Evolutionary conservation across 1,140 invertebrate species (phyloP).

Genomic region (Leucophenga varia): DNA sequence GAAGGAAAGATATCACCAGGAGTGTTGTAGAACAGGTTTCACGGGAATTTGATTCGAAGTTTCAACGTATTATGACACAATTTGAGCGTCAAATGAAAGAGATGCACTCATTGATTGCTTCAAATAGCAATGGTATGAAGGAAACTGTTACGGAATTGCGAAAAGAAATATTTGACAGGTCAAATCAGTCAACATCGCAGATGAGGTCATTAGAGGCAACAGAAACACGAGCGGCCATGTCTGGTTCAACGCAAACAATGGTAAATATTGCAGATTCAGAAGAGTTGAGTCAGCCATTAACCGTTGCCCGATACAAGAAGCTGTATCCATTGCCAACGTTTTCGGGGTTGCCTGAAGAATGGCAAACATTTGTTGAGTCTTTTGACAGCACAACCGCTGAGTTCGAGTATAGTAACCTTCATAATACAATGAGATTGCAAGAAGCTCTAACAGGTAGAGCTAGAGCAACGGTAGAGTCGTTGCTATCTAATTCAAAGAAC

Average conservation of each 20-base stretch:
- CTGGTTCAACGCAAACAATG: neutral
- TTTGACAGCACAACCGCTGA: neutral
- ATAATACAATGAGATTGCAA: neutral
- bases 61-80: no score
- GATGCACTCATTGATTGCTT: neutral
- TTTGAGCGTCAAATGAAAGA: neutral
- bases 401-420: neutral
- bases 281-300: no score
- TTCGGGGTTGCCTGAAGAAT: neutral
- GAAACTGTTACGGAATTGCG: neutral
- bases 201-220: neutral
- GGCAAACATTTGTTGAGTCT: neutral
- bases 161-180: no score
- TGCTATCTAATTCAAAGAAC: neutral
- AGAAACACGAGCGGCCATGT: no score
- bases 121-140: neutral
- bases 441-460: neutral
- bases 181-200: neutral
- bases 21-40: no score
- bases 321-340: neutral
- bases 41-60: no score
- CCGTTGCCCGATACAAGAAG: no score
- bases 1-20: no score
- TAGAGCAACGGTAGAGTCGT: neutral
- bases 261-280: neutral